Percentiles rank a stretch among this genome's conserved stretches.
Conservation (phyloP, 2,113 vertebrate genomes). For the Cacatua alba region DNA sequence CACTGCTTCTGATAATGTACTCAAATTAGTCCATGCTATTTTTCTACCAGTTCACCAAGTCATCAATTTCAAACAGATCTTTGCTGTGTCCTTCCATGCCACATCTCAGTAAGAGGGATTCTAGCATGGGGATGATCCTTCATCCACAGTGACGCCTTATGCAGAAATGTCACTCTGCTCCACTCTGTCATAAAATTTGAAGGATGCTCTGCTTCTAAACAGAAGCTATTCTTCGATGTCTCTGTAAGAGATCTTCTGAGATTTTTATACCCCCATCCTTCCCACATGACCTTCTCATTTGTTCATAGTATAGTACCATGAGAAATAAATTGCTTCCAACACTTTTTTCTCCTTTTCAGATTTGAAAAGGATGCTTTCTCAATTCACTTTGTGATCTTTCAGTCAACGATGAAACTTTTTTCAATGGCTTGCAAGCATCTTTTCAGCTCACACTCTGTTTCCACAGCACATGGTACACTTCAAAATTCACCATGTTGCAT, state of each 20-base stretch:
- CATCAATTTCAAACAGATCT: neutral
- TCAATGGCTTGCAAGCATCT: neutral
- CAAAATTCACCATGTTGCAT: neutral
- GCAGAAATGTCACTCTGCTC: neutral
- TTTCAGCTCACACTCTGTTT: conserved; percentile 11
- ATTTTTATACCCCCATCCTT: neutral
- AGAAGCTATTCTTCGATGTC: neutral
- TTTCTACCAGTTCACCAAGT: neutral
- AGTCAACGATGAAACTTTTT: neutral
- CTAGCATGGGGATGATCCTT: neutral
- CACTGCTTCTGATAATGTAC: neutral
- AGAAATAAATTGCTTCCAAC: neutral
- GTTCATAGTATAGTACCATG: neutral
- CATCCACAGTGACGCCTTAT: accelerated
- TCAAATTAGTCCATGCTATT: neutral
- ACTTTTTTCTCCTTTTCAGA: neutral
- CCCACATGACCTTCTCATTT: neutral
- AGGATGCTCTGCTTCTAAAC: neutral
- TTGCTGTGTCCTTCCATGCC: neutral
- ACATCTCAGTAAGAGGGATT: neutral
- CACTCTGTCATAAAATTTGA: neutral
- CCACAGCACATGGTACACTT: neutral
- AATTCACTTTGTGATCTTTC: neutral
- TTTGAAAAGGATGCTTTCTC: neutral
- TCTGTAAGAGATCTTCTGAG: neutral